Evolutionary conservation across 2,797 vertebrate species (phyloP), one percentile per base, ranked within the genome.

Genomic region (Brotula barbata): DNA sequence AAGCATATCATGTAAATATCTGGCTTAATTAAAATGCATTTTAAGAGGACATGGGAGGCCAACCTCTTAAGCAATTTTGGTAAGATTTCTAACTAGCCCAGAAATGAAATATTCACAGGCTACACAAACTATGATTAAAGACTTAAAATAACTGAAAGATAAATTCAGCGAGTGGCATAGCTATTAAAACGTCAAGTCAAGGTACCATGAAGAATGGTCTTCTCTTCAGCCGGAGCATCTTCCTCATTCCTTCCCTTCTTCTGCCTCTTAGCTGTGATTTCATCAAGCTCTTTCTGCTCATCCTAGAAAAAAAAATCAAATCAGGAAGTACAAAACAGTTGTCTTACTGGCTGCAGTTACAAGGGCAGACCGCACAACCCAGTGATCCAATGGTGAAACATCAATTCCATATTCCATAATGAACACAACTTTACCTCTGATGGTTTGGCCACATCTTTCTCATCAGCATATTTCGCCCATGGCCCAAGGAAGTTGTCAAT

Each of bases 191-290:
- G 13, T 40, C 9, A 15, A 9, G 9, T 1, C 14, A 33, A 14
- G 48, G 73, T 93, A 99, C 97, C 93, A 71, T 99, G 97, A 55
- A 99, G 92, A 80, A 99, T 90, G 9, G 96, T 99, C 85, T 99
- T 99, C 86, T 99, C 97, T 54, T 98, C 97, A 41, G 90, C 94
- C 40, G 97, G 96, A 85, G 94, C 92, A 22, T 99, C 96, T 17
- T 99, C 97, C 78, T 99, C 96, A 14, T 94, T 91, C 87, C 93
- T 94, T 65, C 97, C 97, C 82, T 93, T 96, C 90, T 99, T 99
- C 87, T 98, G 96, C 66, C 97, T 93, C 87, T 99, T 99, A 47
- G 97, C 97, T 54, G 93, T 94, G 83, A 96, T 96, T 90, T 99
- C 97, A 88, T 99, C 94, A 68, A 99, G 82, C 77, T 98, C 96